phyloP scores from a whole-genome alignment of 2,113 vertebrate genomes.

The Scalopus aquaticus region DNA sequence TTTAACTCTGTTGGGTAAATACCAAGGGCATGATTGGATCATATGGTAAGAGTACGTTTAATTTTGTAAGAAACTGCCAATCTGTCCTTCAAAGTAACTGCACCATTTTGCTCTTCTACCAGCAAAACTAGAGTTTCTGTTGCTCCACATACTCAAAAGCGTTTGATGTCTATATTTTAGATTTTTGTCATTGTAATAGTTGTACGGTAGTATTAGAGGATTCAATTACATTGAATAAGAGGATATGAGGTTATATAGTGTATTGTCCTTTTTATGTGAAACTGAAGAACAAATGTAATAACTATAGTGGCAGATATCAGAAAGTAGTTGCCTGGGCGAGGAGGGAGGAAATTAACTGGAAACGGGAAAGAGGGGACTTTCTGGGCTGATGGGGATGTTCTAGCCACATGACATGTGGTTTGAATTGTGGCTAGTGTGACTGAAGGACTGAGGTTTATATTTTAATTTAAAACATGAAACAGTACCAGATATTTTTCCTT shows the following conservation, averaged over 20 bases:
- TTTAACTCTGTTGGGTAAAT: not conserved
- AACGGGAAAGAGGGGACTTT: not conserved
- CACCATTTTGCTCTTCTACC: not conserved
- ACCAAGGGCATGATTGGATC: too few species aligned
- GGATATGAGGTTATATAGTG: too few species aligned
- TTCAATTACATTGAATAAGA: not conserved
- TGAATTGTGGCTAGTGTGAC: not conserved
- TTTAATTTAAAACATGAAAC: not conserved
- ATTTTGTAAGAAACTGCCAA: not conserved
- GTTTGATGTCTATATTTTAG: not conserved
- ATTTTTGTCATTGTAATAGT: too few species aligned
- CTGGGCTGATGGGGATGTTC: fast-evolving
- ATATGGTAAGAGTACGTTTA: not conserved
- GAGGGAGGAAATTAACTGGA: not conserved
- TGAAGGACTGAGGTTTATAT: not conserved
- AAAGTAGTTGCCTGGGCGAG: too few species aligned
- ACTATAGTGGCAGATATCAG: too few species aligned
- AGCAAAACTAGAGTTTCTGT: not conserved
- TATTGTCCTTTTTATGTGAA: not conserved
- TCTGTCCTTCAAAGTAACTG: too few species aligned
- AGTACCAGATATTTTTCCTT: not conserved
- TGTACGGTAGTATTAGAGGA: not conserved
- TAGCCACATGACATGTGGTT: too few species aligned
- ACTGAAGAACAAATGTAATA: not conserved
- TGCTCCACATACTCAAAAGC: not conserved